These are phyloP conservation scores for Rhinogobio ventralis DNA, from an alignment of 2,797 vertebrate genomes.

Conservation along the genomic window DNA sequence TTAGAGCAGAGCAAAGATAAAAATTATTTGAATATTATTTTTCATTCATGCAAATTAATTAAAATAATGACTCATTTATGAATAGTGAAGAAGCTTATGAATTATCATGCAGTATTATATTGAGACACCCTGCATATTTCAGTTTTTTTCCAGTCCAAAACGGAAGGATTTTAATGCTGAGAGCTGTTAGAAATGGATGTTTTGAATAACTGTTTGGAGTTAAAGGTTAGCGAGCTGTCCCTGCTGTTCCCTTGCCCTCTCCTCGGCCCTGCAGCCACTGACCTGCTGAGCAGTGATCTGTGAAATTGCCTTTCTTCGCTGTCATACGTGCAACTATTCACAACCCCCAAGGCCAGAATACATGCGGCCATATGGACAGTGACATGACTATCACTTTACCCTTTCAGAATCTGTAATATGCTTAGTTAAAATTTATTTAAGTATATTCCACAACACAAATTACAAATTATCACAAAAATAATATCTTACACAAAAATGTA, in stretches of 20 bases:
- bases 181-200: conserved; percentile 9
- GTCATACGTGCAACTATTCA: conserved; percentile 38
- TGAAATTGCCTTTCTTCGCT: conserved; percentile 75
- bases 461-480: not conserved
- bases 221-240: conserved; percentile 52
- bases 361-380: conserved; percentile 16
- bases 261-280: conserved; percentile 55
- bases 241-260: conserved; percentile 66
- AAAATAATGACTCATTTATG: not conserved
- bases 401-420: not conserved
- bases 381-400: conserved; percentile 27
- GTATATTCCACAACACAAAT: not conserved
- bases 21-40: not conserved
- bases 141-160: not conserved
- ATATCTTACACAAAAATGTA: not conserved
- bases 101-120: not conserved
- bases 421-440: not conserved
- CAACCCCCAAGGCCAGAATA: not conserved
- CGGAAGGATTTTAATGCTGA: not conserved
- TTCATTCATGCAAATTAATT: not conserved
- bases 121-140: not conserved
- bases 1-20: not conserved
- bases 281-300: conserved; percentile 75
- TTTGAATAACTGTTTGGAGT: conserved; percentile 26
- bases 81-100: not conserved